Evolutionary conservation across 2,888 invertebrate species (phyloP).

Genomic region (Temnothorax ravouxi): DNA sequence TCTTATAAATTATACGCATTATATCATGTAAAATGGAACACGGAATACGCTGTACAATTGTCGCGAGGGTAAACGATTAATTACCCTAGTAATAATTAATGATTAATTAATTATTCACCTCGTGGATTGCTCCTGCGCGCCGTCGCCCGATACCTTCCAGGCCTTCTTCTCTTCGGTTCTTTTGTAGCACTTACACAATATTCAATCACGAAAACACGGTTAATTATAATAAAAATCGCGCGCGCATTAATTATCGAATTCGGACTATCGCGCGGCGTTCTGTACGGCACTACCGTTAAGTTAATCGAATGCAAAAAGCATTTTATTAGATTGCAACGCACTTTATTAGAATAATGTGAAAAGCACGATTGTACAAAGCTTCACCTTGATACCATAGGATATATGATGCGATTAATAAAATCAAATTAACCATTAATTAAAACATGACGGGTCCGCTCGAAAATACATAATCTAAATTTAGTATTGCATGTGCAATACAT

Average conservation of each 20-base stretch:
- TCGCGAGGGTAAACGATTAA: neutral
- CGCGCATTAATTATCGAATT: neutral
- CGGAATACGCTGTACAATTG: neutral
- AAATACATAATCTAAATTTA: conserved; percentile 15
- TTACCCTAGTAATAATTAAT: neutral
- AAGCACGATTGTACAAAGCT: neutral
- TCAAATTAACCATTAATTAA: conserved; percentile 10
- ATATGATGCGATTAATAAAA: conserved; percentile 19
- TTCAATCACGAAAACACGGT: neutral
- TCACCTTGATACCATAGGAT: neutral
- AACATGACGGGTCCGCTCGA: neutral
- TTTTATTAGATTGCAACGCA: conserved; percentile 2
- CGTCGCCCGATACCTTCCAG: neutral
- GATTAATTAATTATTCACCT: conserved; percentile 7
- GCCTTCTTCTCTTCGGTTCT: neutral
- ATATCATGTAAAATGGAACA: neutral
- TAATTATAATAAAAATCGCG: neutral
- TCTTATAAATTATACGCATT: neutral
- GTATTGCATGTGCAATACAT: neutral
- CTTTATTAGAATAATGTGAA: conserved; percentile 12
- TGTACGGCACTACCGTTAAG: neutral
- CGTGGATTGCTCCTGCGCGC: neutral
- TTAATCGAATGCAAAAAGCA: neutral
- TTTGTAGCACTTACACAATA: neutral
- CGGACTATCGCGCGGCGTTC: neutral